These are phyloP conservation scores for Mylabris sibirica DNA, from an alignment of 2,888 invertebrate species.

Conservation along the genomic window DNA sequence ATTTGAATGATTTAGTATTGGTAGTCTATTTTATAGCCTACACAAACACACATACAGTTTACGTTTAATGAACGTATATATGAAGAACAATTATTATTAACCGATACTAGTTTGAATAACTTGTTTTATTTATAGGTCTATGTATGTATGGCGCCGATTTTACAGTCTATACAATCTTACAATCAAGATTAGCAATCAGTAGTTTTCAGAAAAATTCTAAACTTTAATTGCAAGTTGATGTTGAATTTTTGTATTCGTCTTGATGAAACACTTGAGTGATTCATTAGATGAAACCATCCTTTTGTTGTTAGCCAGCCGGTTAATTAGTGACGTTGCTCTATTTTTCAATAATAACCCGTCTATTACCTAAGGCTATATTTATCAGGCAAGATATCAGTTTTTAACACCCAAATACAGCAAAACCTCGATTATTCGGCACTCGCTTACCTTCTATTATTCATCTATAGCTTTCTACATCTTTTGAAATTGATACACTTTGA, in stretches of 20 bases:
- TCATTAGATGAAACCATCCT: background rate
- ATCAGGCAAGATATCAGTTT: no score
- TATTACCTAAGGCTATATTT: no score
- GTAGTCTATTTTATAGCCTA: background rate
- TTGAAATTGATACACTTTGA: no score
- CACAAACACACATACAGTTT: background rate
- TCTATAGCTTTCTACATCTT: no score
- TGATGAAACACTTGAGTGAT: background rate
- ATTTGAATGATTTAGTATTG: background rate
- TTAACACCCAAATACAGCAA: no score
- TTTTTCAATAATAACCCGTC: no score
- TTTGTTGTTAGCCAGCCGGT: background rate
- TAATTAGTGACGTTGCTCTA: background rate
- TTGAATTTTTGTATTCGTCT: background rate
- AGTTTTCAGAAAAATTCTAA: background rate
- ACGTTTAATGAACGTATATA: background rate
- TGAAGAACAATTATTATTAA: slow-evolving; percentile 5
- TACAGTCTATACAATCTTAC: background rate
- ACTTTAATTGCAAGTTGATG: background rate
- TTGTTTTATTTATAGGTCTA: slow-evolving; percentile 7
- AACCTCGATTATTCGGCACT: no score
- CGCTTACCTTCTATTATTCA: no score
- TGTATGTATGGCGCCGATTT: background rate
- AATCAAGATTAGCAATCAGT: background rate
- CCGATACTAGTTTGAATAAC: background rate